phyloP scores from a whole-genome alignment of 1,140 invertebrate species.

The Adelges cooleyi region DNA sequence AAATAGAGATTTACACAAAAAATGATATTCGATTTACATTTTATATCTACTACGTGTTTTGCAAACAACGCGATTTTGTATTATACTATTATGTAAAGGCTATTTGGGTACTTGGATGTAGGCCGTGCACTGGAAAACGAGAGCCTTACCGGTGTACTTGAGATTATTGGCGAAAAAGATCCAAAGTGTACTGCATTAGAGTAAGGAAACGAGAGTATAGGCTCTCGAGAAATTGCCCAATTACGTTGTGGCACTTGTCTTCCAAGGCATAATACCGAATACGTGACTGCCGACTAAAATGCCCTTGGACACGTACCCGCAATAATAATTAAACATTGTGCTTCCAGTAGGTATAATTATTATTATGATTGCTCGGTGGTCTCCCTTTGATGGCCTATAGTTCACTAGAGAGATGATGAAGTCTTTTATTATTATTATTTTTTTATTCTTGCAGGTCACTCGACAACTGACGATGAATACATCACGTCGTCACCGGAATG shows the following conservation, averaged over 20 bases:
- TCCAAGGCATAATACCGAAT: not conserved
- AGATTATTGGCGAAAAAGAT: not conserved
- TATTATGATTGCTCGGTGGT: not conserved
- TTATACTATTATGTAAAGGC: too few relatives aligned
- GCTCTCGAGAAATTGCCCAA: conserved; percentile 18
- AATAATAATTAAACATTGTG: conserved; percentile 20
- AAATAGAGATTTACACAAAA: too few relatives aligned
- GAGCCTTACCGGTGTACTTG: not conserved
- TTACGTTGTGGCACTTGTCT: conserved; percentile 5
- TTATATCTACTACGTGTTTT: too few relatives aligned
- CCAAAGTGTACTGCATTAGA: not conserved
- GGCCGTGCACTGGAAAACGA: too few relatives aligned
- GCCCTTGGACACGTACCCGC: conserved; percentile 18
- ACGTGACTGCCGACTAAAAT: conserved; percentile 23
- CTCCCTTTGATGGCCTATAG: not conserved
- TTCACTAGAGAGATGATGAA: not conserved
- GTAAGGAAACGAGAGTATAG: not conserved
- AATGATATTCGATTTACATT: too few relatives aligned
- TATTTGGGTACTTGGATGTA: too few relatives aligned
- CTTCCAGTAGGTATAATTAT: conserved; percentile 3
- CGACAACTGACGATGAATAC: not conserved
- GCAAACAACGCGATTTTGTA: too few relatives aligned
- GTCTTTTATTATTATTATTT: not conserved
- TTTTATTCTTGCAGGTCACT: conserved; percentile 8
- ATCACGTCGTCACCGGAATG: not conserved